These are phyloP conservation scores for Henricia sp. DNA, from an alignment of 53 echinoderm and acorn worm genomes.

Conservation along the genomic window DNA sequence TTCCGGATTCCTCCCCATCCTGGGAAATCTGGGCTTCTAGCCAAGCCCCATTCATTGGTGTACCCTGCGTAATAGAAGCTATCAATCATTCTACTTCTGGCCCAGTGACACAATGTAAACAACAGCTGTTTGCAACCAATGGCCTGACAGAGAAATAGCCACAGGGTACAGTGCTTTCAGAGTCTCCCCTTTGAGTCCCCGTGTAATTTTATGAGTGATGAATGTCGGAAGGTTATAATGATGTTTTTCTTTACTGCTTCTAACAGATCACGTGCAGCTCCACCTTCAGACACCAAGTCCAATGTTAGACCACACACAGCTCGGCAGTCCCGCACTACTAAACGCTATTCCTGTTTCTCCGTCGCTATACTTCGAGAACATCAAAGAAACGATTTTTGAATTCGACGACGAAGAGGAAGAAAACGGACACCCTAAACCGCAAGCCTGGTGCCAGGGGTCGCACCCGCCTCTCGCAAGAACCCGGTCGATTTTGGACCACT, in stretches of 20 bases:
- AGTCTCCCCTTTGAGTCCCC: too few species aligned
- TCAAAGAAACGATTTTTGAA: conserved; percentile 79
- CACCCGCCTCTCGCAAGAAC: conserved; percentile 10
- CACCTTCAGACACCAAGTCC: conserved; percentile 80
- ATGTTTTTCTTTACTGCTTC: background rate
- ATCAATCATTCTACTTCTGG: too few species aligned
- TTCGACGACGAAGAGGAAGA: conserved; percentile 59
- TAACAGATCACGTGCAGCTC: conserved; percentile 83
- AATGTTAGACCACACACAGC: conserved; percentile 45
- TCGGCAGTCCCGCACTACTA: conserved; percentile 63
- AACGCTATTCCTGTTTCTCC: conserved; percentile 71
- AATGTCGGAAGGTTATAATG: too few species aligned
- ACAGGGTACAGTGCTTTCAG: too few species aligned
- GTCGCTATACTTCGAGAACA: conserved; percentile 21
- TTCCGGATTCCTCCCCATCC: too few species aligned
- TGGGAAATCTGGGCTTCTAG: too few species aligned
- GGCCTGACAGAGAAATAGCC: too few species aligned
- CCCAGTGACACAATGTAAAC: too few species aligned
- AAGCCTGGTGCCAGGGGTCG: background rate
- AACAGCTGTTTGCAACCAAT: too few species aligned
- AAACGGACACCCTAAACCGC: background rate
- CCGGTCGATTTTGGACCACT: conserved; percentile 36
- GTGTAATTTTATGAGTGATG: too few species aligned
- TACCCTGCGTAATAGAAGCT: too few species aligned
- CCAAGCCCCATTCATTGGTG: too few species aligned